Evolutionary conservation across 1,140 invertebrate species (phyloP), one percentile per base, ranked within the genome.

Genomic region (Melipona quadrifasciata): DNA sequence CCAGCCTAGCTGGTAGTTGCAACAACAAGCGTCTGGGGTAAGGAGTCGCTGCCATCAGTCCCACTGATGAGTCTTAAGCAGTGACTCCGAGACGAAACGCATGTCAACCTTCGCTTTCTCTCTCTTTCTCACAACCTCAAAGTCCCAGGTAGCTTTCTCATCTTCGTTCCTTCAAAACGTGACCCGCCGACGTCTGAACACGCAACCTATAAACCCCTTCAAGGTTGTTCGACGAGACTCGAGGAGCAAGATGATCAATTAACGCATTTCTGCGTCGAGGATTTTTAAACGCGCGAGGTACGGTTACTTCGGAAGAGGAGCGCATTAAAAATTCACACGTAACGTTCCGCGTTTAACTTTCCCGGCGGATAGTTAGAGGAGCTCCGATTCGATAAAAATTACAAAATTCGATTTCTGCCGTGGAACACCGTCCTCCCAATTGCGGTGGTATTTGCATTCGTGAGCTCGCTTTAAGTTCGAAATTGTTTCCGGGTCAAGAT

Each of bases 401-500:
- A 53, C 11, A 34, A 75, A 75, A 58, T 55, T 75, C 73, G 19
- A 34, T 75, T 75, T 58, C 73, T 31, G 34, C 4, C 27, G 10
- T 58, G 21, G 27, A 75, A 75, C 4, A 34, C 55, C 31, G 55
- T 21, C 16, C 55, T 14, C 27, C 53, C 55, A 34, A 75, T 58
- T 27, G 53, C 31, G 1, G 39, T 24, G 51, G 27, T 75, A 75
- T 75, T 75, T 75, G 73, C 73, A 75, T 75, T 75, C 73, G 53
- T 31, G 53, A 58, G 24, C 73, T 27, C 24, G 27, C 55, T 75
- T 27, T 24, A 58, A 75, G 21, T 58, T 75, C 53, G 73, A 57
- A 57, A 75, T 75, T 75, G 73, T 75, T 75, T 75, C 55, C 31
- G 12, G 73, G 73, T 75, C 73, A 75, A 34, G 55, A 75, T 75